phyloP scores from a whole-genome alignment of 1,140 invertebrate genomes.

The Euschistus heros region DNA sequence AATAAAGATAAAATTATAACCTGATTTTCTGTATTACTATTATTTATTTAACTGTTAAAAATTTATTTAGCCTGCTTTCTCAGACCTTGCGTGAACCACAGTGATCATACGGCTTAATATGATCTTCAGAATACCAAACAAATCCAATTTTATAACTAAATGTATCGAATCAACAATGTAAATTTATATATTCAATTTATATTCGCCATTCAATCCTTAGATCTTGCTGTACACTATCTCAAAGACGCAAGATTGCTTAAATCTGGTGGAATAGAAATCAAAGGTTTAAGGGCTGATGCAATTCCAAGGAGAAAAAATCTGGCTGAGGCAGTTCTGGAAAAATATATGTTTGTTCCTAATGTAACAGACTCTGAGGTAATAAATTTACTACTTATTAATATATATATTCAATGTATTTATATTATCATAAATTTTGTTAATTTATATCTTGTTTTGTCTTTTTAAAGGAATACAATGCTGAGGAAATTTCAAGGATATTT shows the following conservation, averaged over 20 bases:
- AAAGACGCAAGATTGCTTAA: conserved; percentile 36
- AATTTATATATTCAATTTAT: background rate
- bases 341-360: conserved; percentile 62
- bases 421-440: conserved; percentile 1
- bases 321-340: conserved; percentile 56
- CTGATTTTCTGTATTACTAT: no score
- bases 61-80: no score
- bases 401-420: background rate
- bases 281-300: conserved; percentile 65
- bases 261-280: conserved; percentile 72
- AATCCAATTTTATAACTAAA: no score
- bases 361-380: background rate
- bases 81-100: no score
- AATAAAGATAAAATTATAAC: no score
- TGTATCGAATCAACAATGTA: background rate
- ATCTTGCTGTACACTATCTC: conserved; percentile 30
- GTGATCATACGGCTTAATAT: no score
- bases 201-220: conserved; percentile 17
- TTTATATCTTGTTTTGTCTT: no score
- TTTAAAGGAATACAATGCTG: conserved; percentile 27
- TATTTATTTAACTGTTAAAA: no score
- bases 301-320: conserved; percentile 55
- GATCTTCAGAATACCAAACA: no score
- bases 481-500: conserved; percentile 40
- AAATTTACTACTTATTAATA: background rate